Percentiles rank a stretch among this genome's conserved stretches.
Conservation (phyloP, 2,113 vertebrate genomes). For the Scalopus aquaticus region DNA sequence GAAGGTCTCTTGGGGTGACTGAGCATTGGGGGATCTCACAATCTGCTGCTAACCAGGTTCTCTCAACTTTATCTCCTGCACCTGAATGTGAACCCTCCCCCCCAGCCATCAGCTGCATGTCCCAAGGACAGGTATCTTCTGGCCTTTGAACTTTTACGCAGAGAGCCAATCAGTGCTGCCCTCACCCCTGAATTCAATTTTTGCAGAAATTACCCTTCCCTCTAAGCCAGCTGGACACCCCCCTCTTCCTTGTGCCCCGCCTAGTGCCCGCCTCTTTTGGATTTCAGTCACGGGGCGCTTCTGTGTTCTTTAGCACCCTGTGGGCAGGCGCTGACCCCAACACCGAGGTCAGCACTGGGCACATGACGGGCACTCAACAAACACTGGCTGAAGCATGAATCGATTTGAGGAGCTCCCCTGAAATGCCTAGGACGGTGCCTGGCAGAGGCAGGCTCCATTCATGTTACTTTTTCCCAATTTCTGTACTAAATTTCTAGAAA, state of each 20-base stretch:
- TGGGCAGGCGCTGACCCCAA: background rate
- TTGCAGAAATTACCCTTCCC: background rate
- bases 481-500: background rate
- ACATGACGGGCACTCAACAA: background rate
- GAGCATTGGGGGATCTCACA: background rate
- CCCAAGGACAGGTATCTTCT: background rate
- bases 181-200: background rate
- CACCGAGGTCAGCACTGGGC: background rate
- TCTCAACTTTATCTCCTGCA: background rate
- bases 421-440: background rate
- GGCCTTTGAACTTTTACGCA: background rate
- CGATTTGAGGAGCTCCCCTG: background rate
- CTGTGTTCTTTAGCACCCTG: background rate
- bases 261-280: background rate
- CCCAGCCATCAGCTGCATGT: background rate
- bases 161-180: background rate
- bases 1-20: background rate
- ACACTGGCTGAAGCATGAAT: background rate
- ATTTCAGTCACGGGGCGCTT: background rate
- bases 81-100: background rate
- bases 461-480: background rate
- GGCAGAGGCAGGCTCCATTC: background rate
- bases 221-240: background rate
- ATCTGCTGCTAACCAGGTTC: background rate
- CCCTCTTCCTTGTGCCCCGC: background rate